Base-by-base conservation (phyloP, 2,113 vertebrate species). In the Sinocyclocheilus rhinocerous region DNA sequence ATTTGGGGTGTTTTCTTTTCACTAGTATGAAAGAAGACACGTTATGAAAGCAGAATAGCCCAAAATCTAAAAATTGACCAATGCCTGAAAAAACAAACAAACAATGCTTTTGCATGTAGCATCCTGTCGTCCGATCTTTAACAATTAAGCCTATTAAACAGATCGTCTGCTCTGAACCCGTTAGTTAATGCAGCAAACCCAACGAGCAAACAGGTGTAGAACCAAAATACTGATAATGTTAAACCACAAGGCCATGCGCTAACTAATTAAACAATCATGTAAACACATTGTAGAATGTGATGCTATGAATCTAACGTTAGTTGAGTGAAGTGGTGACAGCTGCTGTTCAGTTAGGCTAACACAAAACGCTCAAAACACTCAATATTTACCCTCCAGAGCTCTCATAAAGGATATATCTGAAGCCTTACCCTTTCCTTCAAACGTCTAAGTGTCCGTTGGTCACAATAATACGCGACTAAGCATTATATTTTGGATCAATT, bases 331-430 rank as follows among this genome's bases (percentile, higher is more conserved):
- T n/a, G 63, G 22, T 59, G 76, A 79, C 76, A 55, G 29, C 16
- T 79, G 52, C 45, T 39, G 5, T 61, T 39, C 29, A 81, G 78
- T 61, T 81, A 83, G 70, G 81, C 65, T 83, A 83, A 33, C 63
- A 20, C 39, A 83, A 70, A 78, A 33, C 16, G 16, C 26, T 36
- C 8, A 59, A 70, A 36, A 36, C 26, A 67, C 45, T 22, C 18
- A 4, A 52, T 3, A 4, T n/a, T 2, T 1, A 39, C 12, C 20
- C 8, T 55, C 10, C 16, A n/a, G n/a, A 67, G 24, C 79, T 18
- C 26, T 4, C 42, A 36, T 3, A 52, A 69, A 67, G 11, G 42
- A 45, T 26, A 26, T 12, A 61, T 6, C 0, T 83, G 2, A 83
- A 13, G 50, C 24, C 42, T 70, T 52, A 83, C 65, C 65, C 26